Percentiles rank a stretch among this genome's conserved stretches.
phyloP scores from a whole-genome alignment of 2,113 vertebrate species.

The Orcinus orca region DNA sequence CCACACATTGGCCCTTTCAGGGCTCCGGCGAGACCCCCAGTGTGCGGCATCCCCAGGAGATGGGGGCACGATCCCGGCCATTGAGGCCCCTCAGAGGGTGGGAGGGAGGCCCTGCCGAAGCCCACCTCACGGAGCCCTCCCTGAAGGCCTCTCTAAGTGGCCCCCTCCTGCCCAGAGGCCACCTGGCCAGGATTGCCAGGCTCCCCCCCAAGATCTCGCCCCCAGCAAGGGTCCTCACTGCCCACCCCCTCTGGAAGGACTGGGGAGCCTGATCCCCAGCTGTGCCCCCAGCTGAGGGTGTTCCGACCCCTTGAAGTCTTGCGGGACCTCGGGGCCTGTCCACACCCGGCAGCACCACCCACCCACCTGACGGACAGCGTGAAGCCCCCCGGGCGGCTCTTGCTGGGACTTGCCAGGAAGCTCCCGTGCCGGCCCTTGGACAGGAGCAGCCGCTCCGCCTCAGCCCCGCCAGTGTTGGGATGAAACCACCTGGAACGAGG shows the following conservation, averaged over 20 bases:
- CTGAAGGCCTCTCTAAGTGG: background rate
- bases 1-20: background rate
- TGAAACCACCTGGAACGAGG: conserved; percentile 89
- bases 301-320: background rate
- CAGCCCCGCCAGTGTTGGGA: conserved; percentile 90
- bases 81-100: background rate
- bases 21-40: background rate
- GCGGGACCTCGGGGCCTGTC: background rate
- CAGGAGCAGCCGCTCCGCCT: conserved; percentile 91
- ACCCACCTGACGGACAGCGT: conserved; percentile 90
- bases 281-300: background rate
- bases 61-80: background rate
- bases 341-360: background rate
- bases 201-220: background rate
- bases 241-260: background rate
- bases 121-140: too few species aligned
- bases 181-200: background rate
- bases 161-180: background rate
- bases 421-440: conserved; percentile 91
- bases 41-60: background rate
- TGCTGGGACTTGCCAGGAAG: conserved; percentile 92
- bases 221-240: too few species aligned
- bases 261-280: background rate
- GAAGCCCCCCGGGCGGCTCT: conserved; percentile 93
- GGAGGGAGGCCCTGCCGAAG: background rate